Conservation (phyloP, 2,888 invertebrate species). For the Biston stratarius region DNA sequence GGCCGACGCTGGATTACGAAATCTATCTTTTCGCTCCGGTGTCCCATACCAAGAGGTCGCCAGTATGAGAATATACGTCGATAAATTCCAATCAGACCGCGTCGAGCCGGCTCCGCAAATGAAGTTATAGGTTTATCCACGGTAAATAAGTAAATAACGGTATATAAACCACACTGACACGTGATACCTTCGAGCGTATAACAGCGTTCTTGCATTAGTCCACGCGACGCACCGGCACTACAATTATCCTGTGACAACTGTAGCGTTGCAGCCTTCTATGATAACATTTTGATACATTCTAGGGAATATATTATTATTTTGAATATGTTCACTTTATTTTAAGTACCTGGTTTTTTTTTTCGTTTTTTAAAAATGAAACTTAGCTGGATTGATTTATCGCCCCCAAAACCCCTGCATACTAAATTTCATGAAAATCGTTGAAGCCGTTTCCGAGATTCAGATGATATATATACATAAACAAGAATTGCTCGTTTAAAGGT, state of each 20-base stretch:
- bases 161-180: constrained; percentile 39
- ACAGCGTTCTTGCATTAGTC: constrained; percentile 32
- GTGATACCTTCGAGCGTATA: constrained; percentile 39
- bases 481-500: no score
- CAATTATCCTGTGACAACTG: not conserved
- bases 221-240: constrained; percentile 1
- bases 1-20: constrained; percentile 42
- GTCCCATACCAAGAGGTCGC: constrained; percentile 39
- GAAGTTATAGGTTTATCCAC: constrained; percentile 63
- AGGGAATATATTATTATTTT: not conserved
- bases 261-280: not conserved
- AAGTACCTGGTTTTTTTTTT: no score
- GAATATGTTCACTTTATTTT: not conserved
- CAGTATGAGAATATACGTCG: constrained; percentile 64
- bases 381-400: no score
- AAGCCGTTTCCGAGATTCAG: no score
- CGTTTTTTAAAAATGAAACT: no score
- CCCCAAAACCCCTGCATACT: no score
- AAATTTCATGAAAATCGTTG: no score
- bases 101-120: constrained; percentile 56
- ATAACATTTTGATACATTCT: not conserved
- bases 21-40: constrained; percentile 48
- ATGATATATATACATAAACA: no score
- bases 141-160: constrained; percentile 49
- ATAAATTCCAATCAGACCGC: constrained; percentile 69